Percentiles rank a stretch among this genome's conserved stretches.
These are phyloP conservation scores for Anguilla pacifica DNA, from an alignment of 2,797 vertebrate genomes.

Conservation along the genomic window DNA sequence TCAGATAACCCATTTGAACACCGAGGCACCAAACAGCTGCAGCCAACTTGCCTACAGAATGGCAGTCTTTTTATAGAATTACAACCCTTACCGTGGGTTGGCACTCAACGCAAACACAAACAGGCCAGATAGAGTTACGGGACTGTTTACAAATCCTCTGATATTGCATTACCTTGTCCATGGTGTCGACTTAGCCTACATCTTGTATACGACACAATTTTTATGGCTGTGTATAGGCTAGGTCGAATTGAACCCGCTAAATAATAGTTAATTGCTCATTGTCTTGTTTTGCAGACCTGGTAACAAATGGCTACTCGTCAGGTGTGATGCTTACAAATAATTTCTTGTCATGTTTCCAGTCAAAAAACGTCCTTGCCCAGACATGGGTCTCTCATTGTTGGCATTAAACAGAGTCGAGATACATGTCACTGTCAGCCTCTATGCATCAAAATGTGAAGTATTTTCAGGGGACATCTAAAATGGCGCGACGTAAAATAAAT, in stretches of 20 bases:
- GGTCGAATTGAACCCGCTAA: not conserved
- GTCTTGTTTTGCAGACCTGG: not conserved
- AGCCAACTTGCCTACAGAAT: not conserved
- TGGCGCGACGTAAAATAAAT: not conserved
- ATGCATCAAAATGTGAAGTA: not conserved
- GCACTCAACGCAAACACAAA: not conserved
- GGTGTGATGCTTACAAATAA: not conserved
- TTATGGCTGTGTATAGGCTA: no score
- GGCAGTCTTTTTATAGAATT: constrained; percentile 33
- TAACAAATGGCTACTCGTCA: not conserved
- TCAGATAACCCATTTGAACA: constrained; percentile 52
- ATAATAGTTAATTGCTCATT: not conserved
- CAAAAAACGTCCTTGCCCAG: no score
- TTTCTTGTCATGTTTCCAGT: not conserved
- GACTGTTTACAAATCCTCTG: not conserved
- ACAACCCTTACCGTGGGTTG: constrained; percentile 9
- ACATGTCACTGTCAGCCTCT: not conserved
- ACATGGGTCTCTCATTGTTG: not conserved
- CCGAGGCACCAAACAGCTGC: constrained; percentile 67
- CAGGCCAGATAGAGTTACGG: not conserved
- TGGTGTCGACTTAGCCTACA: not conserved
- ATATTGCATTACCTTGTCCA: not conserved
- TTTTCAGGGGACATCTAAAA: not conserved
- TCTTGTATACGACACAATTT: not conserved
- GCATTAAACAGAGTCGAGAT: not conserved